Base-by-base conservation (phyloP, 2,113 vertebrate species). In the Naja naja region DNA sequence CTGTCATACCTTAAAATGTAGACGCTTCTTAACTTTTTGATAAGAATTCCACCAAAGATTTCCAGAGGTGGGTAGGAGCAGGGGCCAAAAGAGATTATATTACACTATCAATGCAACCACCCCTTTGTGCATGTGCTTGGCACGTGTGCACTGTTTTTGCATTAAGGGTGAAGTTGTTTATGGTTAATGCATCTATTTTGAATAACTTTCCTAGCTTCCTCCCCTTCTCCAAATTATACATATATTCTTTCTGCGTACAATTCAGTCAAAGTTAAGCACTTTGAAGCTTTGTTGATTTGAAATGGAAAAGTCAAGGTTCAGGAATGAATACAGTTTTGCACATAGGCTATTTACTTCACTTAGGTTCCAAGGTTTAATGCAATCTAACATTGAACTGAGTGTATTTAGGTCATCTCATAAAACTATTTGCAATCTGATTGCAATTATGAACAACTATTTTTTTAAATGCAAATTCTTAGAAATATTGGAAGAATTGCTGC, bases 381-480 rank as follows among this genome's bases (percentile, higher is more conserved):
- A n/a, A 49, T 49, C 12, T 52, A 90, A 52, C 30, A 43, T 53
- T 64, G 74, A 47, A 52, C 1, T 52, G 88, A 90, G 22, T 16
- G 20, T 34, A 12, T 90, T 93, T 86, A 93, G 55, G 22, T 58
- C 74, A 89, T 85, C 88, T 30, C 53, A 85, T 39, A 85, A 58
- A 49, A 81, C 16, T 56, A 54, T 64, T 64, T 45, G 58, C 88
- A 93, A 34, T 60, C 88, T 86, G 88, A 93, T 90, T 93, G 34
- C 74, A 93, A 93, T 93, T 93, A 90, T 85, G 30, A 90, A 45
- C 54, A 86, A 55, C 58, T 88, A 39, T 20, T 49, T 52, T 52
- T 52, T 52, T 52, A 74, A 74, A 81, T 20, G n/a, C 49, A 85
- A 85, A 52, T 8, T 86, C 54, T 20, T 39, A 90, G 53, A 58